Evolutionary conservation across 2,113 vertebrate species (phyloP).

Genomic region (Sterrhoptilus dennistouni): DNA sequence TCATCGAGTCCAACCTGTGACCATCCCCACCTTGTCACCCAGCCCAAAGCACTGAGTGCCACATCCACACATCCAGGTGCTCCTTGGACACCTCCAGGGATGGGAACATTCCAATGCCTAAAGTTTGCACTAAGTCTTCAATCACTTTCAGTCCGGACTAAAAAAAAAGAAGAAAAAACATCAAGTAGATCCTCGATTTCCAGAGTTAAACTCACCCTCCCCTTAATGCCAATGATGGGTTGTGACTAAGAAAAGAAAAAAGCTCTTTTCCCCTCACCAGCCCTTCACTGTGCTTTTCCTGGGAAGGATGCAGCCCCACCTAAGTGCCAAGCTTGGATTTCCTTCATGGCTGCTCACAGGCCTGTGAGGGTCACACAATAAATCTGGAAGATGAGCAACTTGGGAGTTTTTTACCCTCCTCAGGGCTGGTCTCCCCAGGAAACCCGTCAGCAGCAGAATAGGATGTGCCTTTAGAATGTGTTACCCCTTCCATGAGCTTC

Average conservation of each 20-base stretch:
- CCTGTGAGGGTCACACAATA: not conserved
- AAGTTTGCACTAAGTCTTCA: not conserved
- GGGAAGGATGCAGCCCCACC: slow-evolving; percentile 2
- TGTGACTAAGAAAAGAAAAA: not conserved
- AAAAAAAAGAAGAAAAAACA: not conserved
- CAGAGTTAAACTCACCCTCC: not conserved
- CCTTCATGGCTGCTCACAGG: not conserved
- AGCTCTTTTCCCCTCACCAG: not conserved
- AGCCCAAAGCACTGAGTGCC: not conserved
- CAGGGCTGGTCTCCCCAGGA: not conserved
- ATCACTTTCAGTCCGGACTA: not conserved
- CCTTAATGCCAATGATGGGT: not conserved
- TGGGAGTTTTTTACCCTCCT: not conserved
- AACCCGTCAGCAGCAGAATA: not conserved
- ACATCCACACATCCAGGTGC: fast-evolving
- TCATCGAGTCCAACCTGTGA: fast-evolving
- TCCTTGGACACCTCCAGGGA: not conserved
- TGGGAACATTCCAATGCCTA: not conserved
- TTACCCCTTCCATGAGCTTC: not conserved
- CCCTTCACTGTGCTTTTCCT: not conserved
- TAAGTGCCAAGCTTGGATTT: not conserved
- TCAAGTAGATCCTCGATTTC: not conserved
- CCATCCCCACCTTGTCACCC: not conserved
- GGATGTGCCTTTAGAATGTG: not conserved
- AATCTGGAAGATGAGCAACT: not conserved